Evolutionary conservation across 1,140 invertebrate species (phyloP).

Genomic region (Zaprionus kolodkinae): DNA sequence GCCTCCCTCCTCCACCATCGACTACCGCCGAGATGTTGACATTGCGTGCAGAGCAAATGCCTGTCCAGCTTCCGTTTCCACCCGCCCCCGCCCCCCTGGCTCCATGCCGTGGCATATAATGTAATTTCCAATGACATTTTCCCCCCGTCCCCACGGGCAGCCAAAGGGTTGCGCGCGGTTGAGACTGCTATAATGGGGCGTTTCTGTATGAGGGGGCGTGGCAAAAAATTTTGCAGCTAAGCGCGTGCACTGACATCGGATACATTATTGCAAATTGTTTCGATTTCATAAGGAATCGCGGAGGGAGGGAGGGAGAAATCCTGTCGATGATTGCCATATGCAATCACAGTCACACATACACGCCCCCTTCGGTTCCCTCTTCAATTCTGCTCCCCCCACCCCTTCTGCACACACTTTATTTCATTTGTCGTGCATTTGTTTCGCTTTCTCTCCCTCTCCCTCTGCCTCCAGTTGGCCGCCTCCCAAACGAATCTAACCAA

Average conservation of each 20-base stretch:
- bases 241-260: constrained; percentile 78
- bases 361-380: background rate
- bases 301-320: constrained; percentile 47
- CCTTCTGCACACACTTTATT: constrained; percentile 56
- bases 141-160: constrained; percentile 24
- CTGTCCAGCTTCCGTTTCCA: constrained; percentile 30
- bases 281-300: constrained; percentile 76
- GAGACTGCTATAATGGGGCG: background rate
- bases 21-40: constrained; percentile 62
- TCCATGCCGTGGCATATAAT: constrained; percentile 38
- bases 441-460: constrained; percentile 24
- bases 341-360: constrained; percentile 51
- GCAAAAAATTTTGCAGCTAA: constrained; percentile 22
- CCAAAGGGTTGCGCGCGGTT: constrained; percentile 38
- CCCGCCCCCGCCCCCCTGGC: background rate
- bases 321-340: constrained; percentile 61
- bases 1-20: background rate
- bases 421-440: constrained; percentile 72
- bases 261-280: constrained; percentile 83
- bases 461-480: constrained; percentile 56
- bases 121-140: constrained; percentile 62
- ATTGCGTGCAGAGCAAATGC: constrained; percentile 76
- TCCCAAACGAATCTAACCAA: constrained; percentile 49
- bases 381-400: background rate
- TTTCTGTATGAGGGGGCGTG: constrained; percentile 15